Evolutionary conservation across 1,140 invertebrate species (phyloP).

Genomic region (Zaprionus africanus): DNA sequence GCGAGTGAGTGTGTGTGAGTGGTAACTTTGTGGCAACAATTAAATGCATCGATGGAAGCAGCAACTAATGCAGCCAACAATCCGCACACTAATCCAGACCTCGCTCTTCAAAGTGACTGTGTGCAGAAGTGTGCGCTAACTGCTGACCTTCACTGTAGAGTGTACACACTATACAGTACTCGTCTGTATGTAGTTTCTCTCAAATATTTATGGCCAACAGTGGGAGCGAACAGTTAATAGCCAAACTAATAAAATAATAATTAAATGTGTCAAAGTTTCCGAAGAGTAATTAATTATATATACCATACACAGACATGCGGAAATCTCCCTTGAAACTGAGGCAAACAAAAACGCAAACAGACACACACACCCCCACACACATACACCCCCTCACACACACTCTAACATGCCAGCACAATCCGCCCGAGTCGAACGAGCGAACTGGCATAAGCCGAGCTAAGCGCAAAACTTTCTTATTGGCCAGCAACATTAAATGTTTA

Average conservation of each 20-base stretch:
- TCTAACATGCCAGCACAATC: constrained; percentile 21
- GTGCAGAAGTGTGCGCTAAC: background rate
- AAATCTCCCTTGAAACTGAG: background rate
- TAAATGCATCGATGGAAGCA: constrained; percentile 53
- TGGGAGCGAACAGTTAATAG: constrained; percentile 42
- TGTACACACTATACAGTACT: constrained; percentile 13
- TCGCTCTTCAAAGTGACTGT: constrained; percentile 10
- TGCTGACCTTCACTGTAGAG: background rate
- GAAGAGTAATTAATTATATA: constrained; percentile 79
- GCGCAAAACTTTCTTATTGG: constrained; percentile 61
- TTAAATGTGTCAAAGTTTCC: constrained; percentile 79
- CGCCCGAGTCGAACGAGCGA: background rate
- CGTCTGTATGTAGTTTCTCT: background rate
- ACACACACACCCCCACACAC: background rate
- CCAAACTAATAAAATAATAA: constrained; percentile 77
- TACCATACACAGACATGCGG: constrained; percentile 51
- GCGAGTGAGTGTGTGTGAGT: background rate
- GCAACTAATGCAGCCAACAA: constrained; percentile 18
- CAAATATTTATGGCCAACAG: constrained; percentile 35
- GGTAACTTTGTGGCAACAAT: constrained; percentile 66
- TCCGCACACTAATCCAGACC: constrained; percentile 32
- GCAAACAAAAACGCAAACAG: background rate
- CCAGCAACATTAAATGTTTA: constrained; percentile 59
- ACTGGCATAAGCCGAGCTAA: constrained; percentile 28
- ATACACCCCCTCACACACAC: background rate